These are phyloP conservation scores for Oscheius sp. DNA, from an alignment of 2,888 invertebrate species.

Conservation along the genomic window DNA sequence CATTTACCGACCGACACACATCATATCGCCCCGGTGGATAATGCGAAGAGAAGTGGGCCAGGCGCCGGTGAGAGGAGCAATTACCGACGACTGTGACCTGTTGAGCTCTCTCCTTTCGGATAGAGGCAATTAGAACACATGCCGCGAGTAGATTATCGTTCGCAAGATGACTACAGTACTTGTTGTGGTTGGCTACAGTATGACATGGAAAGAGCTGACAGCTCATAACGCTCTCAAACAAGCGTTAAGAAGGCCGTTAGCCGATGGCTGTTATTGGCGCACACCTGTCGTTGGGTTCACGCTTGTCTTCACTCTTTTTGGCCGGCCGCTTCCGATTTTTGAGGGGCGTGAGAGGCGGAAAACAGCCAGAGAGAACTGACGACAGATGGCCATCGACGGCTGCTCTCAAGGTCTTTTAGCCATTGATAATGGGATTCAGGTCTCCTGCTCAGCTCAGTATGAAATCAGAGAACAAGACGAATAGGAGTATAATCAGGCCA, in stretches of 20 bases:
- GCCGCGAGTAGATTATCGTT: neutral
- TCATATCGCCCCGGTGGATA: constrained; percentile 28
- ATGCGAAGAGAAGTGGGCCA: constrained; percentile 32
- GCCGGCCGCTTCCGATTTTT: neutral
- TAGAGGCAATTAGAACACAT: constrained; percentile 12
- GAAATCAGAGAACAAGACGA: too few relatives aligned
- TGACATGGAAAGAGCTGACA: too few relatives aligned
- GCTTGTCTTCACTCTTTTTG: constrained; percentile 2
- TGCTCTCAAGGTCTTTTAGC: neutral
- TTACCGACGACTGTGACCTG: constrained; percentile 6
- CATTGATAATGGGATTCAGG: too few relatives aligned
- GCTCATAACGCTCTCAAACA: too few relatives aligned
- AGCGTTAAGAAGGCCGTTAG: too few relatives aligned
- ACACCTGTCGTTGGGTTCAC: constrained; percentile 1
- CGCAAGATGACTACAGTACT: too few relatives aligned
- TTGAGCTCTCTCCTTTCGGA: constrained; percentile 6
- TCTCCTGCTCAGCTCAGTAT: too few relatives aligned
- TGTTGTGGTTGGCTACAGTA: too few relatives aligned
- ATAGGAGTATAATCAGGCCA: too few relatives aligned
- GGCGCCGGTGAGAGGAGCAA: constrained; percentile 29
- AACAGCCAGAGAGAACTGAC: neutral
- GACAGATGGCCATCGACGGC: constrained; percentile 13
- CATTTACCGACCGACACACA: constrained; percentile 21
- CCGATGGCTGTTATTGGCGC: neutral
- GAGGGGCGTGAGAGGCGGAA: neutral